Conservation (phyloP, 2,797 vertebrate species). For the Helarctos malayanus region DNA sequence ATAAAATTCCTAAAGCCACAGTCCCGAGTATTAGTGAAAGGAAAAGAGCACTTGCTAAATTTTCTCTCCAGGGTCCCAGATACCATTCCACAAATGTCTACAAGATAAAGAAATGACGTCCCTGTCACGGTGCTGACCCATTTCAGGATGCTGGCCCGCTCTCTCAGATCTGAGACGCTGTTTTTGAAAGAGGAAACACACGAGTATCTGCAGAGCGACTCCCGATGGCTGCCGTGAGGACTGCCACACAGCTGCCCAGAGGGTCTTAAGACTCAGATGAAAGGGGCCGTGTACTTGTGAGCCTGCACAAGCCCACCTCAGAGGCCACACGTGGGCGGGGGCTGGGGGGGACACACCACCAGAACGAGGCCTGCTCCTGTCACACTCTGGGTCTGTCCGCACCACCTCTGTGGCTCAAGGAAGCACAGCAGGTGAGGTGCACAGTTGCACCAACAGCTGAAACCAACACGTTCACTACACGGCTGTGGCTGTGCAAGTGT, state of each 20-base stretch:
- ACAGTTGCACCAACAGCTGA: not conserved
- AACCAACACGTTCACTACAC: not conserved
- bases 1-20: not conserved
- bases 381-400: not conserved
- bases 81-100: not conserved
- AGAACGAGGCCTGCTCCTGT: not conserved
- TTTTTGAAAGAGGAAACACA: not conserved
- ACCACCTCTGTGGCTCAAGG: fast-evolving
- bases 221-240: fast-evolving
- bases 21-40: not conserved
- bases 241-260: not conserved
- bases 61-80: fast-evolving
- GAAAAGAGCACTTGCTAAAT: not conserved
- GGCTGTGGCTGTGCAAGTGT: not conserved
- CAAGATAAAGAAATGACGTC: fast-evolving
- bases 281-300: not conserved
- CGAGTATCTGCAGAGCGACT: not conserved
- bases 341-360: fast-evolving
- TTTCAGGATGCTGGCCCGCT: not conserved
- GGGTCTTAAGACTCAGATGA: not conserved
- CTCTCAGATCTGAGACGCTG: not conserved
- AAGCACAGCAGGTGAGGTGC: fast-evolving
- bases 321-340: not conserved
- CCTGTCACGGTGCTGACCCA: not conserved
- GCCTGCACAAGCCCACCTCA: not conserved